These are phyloP conservation scores for Agrotis segetum DNA, from an alignment of 2,888 invertebrate species.

Conservation along the genomic window DNA sequence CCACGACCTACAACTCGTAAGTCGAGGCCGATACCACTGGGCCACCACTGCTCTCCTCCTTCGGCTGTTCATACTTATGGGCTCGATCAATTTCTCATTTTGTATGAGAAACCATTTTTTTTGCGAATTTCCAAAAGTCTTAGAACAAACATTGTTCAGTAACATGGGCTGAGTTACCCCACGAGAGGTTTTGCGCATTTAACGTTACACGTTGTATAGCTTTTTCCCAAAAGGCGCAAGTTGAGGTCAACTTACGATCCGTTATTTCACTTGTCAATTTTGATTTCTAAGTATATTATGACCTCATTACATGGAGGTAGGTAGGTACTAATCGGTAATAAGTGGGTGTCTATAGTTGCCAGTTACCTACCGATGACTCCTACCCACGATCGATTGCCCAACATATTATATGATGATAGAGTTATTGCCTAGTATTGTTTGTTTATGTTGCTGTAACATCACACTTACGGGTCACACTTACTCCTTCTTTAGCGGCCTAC, in stretches of 20 bases:
- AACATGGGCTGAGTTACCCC: too few species aligned
- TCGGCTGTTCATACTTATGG: too few species aligned
- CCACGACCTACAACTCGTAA: too few species aligned
- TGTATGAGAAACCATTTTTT: too few species aligned
- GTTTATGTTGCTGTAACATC: conserved; percentile 50
- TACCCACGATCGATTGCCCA: conserved; percentile 66
- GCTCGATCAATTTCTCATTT: too few species aligned
- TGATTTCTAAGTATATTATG: conserved; percentile 23
- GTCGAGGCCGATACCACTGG: too few species aligned
- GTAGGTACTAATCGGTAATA: conserved; percentile 37
- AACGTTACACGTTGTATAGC: too few species aligned
- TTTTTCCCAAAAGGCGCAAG: too few species aligned
- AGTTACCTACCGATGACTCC: conserved; percentile 56
- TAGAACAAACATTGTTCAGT: too few species aligned
- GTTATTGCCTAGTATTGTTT: conserved; percentile 55
- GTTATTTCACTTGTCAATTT: conserved; percentile 31
- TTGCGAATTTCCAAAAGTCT: too few species aligned
- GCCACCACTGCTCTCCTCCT: too few species aligned
- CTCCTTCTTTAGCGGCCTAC: conserved; percentile 30
- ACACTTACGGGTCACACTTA: conserved; percentile 35
- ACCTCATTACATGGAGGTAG: conserved; percentile 42
- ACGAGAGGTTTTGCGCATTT: too few species aligned
- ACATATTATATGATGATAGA: conserved; percentile 58
- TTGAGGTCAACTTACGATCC: background rate
- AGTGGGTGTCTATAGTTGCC: conserved; percentile 72